Evolutionary conservation across 2,888 invertebrate genomes (phyloP).

Genomic region (Lochmaea capreae): DNA sequence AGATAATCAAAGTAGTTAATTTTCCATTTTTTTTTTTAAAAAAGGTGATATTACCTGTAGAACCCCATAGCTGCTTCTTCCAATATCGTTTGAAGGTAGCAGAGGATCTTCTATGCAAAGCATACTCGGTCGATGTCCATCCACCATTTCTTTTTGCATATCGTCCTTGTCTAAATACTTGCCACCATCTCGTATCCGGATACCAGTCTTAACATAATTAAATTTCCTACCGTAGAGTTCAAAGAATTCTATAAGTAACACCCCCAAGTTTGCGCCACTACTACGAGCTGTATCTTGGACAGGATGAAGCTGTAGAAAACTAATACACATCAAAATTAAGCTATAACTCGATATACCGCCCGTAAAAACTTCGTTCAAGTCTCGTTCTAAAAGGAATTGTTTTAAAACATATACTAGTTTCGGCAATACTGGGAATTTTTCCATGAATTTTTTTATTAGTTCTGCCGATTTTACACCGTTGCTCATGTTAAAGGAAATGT

Average conservation of each 20-base stretch:
- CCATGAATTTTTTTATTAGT: slow-evolving; percentile 91
- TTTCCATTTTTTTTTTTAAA: neutral
- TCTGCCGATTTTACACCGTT: slow-evolving; percentile 97
- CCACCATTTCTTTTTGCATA: slow-evolving; percentile 91
- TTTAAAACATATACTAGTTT: slow-evolving; percentile 97
- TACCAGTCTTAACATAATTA: slow-evolving; percentile 94
- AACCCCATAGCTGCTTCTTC: slow-evolving; percentile 95
- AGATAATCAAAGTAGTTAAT: too few relatives aligned
- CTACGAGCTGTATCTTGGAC: slow-evolving; percentile 76
- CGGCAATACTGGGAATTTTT: slow-evolving; percentile 88
- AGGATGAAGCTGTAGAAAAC: slow-evolving; percentile 94
- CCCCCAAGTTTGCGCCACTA: slow-evolving; percentile 82
- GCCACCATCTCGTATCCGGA: slow-evolving; percentile 93
- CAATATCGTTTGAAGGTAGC: slow-evolving; percentile 96
- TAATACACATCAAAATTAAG: slow-evolving; percentile 97
- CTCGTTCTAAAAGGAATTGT: slow-evolving; percentile 97
- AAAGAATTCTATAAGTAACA: slow-evolving; percentile 95
- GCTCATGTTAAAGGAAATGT: slow-evolving; percentile 99
- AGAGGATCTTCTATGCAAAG: slow-evolving; percentile 98
- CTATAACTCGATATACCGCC: slow-evolving; percentile 99
- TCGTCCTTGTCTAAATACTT: slow-evolving; percentile 95
- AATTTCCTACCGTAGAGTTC: slow-evolving; percentile 97
- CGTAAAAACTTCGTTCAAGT: slow-evolving; percentile 99
- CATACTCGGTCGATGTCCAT: slow-evolving; percentile 92
- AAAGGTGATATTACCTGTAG: slow-evolving; percentile 71